Percentiles rank a stretch among this genome's conserved stretches.
Conservation (phyloP, 1,140 invertebrate genomes). For the Hyposmocoma kahamanoa region DNA sequence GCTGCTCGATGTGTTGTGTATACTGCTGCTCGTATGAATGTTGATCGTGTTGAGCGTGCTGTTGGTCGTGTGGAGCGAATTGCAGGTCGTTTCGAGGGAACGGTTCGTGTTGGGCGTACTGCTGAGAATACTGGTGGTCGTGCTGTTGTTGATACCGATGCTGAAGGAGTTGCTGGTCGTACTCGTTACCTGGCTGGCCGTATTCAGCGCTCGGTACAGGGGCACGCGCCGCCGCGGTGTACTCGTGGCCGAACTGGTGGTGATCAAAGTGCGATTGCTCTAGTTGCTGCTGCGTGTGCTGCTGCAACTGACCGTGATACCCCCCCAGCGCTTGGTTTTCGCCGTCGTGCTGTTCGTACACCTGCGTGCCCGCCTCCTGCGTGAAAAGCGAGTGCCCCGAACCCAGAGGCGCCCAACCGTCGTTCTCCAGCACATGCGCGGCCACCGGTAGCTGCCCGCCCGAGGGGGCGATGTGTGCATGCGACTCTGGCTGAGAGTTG, state of each 20-base stretch:
- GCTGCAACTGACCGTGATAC: slow-evolving; percentile 49
- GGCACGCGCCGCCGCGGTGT: slow-evolving; percentile 30
- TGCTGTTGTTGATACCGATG: slow-evolving; percentile 37
- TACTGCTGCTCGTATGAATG: slow-evolving; percentile 11
- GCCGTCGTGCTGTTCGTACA: slow-evolving; percentile 47
- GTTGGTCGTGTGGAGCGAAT: slow-evolving; percentile 18
- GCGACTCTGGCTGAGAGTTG: neutral
- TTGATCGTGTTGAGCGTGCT: slow-evolving; percentile 18
- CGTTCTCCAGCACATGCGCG: slow-evolving; percentile 35
- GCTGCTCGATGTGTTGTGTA: slow-evolving; percentile 16
- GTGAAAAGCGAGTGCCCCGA: slow-evolving; percentile 46
- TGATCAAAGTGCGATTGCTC: slow-evolving; percentile 57
- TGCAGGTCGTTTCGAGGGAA: slow-evolving; percentile 15
- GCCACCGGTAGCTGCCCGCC: slow-evolving; percentile 13
- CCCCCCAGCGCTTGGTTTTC: slow-evolving; percentile 45
- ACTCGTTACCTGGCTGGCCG: slow-evolving; percentile 30
- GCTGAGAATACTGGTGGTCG: slow-evolving; percentile 17
- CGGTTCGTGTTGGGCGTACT: slow-evolving; percentile 18
- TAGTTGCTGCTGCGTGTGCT: slow-evolving; percentile 57
- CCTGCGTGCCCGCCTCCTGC: slow-evolving; percentile 52
- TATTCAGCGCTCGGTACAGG: too few species aligned
- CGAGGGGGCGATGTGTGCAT: neutral
- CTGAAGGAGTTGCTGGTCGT: slow-evolving; percentile 23
- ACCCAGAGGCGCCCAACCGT: slow-evolving; percentile 61
- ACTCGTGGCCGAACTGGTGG: slow-evolving; percentile 39